Base-by-base conservation (phyloP, 2,113 vertebrate genomes). In the Cairina moschata region DNA sequence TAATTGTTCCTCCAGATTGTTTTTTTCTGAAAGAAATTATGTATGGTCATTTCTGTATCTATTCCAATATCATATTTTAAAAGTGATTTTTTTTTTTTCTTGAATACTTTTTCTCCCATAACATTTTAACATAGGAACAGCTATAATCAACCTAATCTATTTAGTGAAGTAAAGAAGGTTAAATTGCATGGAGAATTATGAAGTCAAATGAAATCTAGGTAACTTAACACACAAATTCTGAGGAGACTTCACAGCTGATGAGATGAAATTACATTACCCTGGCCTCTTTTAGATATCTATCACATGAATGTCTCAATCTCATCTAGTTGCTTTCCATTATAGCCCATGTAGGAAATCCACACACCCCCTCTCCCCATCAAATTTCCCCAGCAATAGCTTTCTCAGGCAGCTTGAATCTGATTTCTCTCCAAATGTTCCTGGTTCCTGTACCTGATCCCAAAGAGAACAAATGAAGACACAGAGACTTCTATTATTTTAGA, bases 1-100 rank as follows among this genome's bases (percentile, higher is more conserved):
- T 55, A 76, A 20, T 13, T 23, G 0, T 13, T 0, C 0, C 9
- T 29, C 7, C 59, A 66, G 46, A 4, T 0, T 0, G 20, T 11
- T 3, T 81, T 50, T 42, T 25, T 58, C 86, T 81, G 68, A 50
- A 88, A 72, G 38, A 26, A 81, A 81, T 26, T 5, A 21, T 12
- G 29, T 9, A 14, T 22, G 38, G 8, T 32, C 58, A 23, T 42
- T 16, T 34, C 28, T 34, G 23, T 25, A 2, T 34, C 28, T 23
- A 8, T 60, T 42, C 34, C 42, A n/a, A 28, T 25, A 32, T 25
- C 38, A 84, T 9, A 31, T 59, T 16, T 28, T 1, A 50, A 59
- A 50, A 28, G 4, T 38, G 48, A 26, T 34, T 18, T 26, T 14
- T 28, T 9, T 82, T 26, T 50, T 50, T 58, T 32, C 21, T 60